Conservation (phyloP, 2,888 invertebrate species). For the Trisateles emortualis region DNA sequence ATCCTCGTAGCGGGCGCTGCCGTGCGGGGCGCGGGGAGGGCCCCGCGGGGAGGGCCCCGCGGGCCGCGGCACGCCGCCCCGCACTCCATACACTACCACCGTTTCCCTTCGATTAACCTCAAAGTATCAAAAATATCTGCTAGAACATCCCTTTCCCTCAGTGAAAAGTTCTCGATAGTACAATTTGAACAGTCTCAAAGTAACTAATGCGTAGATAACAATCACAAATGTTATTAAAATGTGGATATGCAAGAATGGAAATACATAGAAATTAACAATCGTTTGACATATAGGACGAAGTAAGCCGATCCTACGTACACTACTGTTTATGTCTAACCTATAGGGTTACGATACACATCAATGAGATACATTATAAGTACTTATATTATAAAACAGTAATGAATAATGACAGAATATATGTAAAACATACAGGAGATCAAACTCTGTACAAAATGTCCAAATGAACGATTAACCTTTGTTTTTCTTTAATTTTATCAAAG, state of each 20-base stretch:
- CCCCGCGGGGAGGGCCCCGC: conserved; percentile 15
- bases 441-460: conserved; percentile 70
- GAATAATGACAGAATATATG: conserved; percentile 64
- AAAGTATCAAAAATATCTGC: conserved; percentile 87
- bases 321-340: conserved; percentile 75
- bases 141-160: conserved; percentile 86
- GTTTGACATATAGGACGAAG: conserved; percentile 70
- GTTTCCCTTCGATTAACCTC: conserved; percentile 85
- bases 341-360: conserved; percentile 65
- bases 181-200: conserved; percentile 86
- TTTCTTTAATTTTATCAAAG: conserved; percentile 68
- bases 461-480: conserved; percentile 26
- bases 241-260: conserved; percentile 83
- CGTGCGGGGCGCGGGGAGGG: conserved; percentile 29
- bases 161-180: conserved; percentile 83
- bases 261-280: conserved; percentile 76
- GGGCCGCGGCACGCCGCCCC: conserved; percentile 20
- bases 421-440: conserved; percentile 63
- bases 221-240: conserved; percentile 77
- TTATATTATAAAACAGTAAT: conserved; percentile 63
- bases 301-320: conserved; percentile 75
- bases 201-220: conserved; percentile 86
- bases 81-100: conserved; percentile 63
- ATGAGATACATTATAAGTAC: conserved; percentile 65
- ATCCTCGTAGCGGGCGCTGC: conserved; percentile 40